Conservation (phyloP, 1,140 invertebrate genomes). For the Brachionus rubens region DNA sequence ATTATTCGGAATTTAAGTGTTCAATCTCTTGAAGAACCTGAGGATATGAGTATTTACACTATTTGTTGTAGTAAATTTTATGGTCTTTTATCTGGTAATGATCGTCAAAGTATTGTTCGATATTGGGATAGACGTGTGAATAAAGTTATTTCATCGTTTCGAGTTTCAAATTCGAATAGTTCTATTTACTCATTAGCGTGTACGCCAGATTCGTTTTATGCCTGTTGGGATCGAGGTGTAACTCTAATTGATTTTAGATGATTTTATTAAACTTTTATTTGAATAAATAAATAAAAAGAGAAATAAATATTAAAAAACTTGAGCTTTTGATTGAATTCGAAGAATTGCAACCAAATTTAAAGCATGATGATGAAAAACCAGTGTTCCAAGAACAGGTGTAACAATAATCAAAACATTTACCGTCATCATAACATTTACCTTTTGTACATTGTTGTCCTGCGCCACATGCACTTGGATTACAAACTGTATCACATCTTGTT, state of each 20-base stretch:
- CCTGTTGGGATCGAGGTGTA: neutral
- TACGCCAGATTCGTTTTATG: conserved; percentile 4
- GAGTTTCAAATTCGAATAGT: neutral
- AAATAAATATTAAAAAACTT: no score
- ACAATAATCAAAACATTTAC: no score
- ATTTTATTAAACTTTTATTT: neutral
- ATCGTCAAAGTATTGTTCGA: conserved; percentile 25
- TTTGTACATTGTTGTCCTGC: no score
- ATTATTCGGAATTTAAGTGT: neutral
- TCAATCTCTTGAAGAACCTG: conserved; percentile 28
- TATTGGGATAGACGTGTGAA: conserved; percentile 35
- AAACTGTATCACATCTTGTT: no score
- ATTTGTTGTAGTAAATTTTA: conserved; percentile 40
- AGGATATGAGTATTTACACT: conserved; percentile 30
- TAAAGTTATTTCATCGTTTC: neutral
- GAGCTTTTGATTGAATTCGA: no score
- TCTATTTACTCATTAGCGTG: conserved; percentile 24
- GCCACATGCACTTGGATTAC: no score
- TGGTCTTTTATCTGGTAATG: conserved; percentile 28
- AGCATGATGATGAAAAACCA: no score
- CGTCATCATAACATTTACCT: no score
- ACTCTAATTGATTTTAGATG: conserved; percentile 4
- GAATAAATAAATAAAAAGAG: no score
- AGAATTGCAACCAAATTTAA: no score
- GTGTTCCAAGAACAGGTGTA: no score